Base-by-base conservation (phyloP, 2,888 invertebrate species). In the Timema cristinae region DNA sequence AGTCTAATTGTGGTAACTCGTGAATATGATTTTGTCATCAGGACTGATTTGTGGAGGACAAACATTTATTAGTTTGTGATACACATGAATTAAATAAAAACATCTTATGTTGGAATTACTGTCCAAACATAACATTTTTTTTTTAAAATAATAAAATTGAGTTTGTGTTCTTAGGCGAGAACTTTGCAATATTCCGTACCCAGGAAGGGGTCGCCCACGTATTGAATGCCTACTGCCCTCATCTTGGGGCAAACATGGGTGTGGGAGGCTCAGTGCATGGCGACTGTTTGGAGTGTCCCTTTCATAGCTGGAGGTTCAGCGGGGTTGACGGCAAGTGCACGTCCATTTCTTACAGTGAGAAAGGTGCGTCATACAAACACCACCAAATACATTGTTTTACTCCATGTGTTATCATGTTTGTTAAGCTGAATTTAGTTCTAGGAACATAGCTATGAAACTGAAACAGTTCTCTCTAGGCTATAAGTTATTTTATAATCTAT, bases 141-240 rank as follows among this genome's bases (percentile, higher is more conserved):
- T 32, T 32, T 32, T 32, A 32, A 2, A 32, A 32, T 32, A 32
- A 32, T 32, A 32, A 32, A 32, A 32, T 16, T 15, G 50, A 48
- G 7, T n/a, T 48, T 49, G n/a, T 68, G 67, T 69, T 76, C 76
- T 8, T 78, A 91, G 90, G 91, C 4, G 85, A 89, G 78, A 88
- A 91, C 75, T 85, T 93, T 50, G 91, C 90, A 54, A 86, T 92
- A 0, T 93, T 87, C 78, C 85, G 93, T 49, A 80, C 86, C 10
- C 84, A 87, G 66, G 84, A 86, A 54, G 90, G 91, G 0, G 77
- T 84, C 6, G 89, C 88, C 0, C 87, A 89, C 71, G 87, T 92
- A 0, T 83, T 95, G 51, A 91, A 95, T 80, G 94, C 95, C 0
- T 94, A 94, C 79, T 96, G 96, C 77, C 95, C 95, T 0, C 96